These are phyloP conservation scores for Ennomos erosarius DNA, from an alignment of 2,888 invertebrate species.

Conservation along the genomic window DNA sequence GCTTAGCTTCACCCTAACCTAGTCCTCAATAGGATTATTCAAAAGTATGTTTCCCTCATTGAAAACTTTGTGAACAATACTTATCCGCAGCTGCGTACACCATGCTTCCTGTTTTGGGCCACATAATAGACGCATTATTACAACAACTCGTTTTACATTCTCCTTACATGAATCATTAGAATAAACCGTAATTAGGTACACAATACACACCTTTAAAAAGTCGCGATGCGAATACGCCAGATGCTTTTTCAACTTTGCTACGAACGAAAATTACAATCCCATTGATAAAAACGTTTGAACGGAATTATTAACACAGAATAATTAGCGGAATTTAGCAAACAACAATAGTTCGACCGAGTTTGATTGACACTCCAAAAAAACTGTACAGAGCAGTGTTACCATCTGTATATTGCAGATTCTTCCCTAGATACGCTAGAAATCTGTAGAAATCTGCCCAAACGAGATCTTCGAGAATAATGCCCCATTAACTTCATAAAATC, in stretches of 20 bases:
- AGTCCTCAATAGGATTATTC: slow-evolving; percentile 51
- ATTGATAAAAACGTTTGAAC: slow-evolving; percentile 63
- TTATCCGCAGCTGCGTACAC: slow-evolving; percentile 44
- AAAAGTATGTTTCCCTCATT: slow-evolving; percentile 29
- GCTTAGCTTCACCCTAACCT: slow-evolving; percentile 55
- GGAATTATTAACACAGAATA: slow-evolving; percentile 54
- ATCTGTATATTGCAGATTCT: too few relatives aligned
- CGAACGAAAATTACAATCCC: slow-evolving; percentile 54
- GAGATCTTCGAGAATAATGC: too few relatives aligned
- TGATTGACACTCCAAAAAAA: slow-evolving; percentile 73
- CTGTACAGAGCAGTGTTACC: slow-evolving; percentile 36
- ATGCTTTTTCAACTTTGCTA: slow-evolving; percentile 41
- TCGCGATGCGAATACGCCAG: slow-evolving; percentile 44
- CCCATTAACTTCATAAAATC: too few relatives aligned
- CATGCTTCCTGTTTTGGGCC: slow-evolving; percentile 65
- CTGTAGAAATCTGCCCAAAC: too few relatives aligned
- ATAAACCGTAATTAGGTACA: slow-evolving; percentile 57
- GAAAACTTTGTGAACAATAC: slow-evolving; percentile 37
- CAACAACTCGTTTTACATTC: slow-evolving; percentile 72
- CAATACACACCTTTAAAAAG: slow-evolving; percentile 58
- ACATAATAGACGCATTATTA: slow-evolving; percentile 63
- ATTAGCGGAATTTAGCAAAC: slow-evolving; percentile 66
- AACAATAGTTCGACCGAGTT: slow-evolving; percentile 67
- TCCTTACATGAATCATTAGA: slow-evolving; percentile 76
- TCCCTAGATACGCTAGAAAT: too few relatives aligned